Conservation (phyloP, 1,140 invertebrate species). For the Dolichoris vasculosae region DNA sequence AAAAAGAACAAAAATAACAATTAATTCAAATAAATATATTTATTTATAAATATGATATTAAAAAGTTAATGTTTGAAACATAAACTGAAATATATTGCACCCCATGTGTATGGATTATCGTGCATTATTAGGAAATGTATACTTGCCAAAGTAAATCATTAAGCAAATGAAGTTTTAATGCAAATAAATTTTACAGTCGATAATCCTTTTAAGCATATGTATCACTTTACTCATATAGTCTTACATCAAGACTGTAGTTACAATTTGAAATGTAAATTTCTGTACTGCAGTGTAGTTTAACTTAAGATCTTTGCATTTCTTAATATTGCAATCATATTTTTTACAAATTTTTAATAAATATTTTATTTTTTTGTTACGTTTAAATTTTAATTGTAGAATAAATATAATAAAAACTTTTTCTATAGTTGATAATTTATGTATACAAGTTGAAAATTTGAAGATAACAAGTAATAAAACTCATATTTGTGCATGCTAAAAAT, state of each 20-base stretch:
- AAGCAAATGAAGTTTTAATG: conserved; percentile 22
- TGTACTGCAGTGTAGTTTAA: not conserved
- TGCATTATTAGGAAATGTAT: not conserved
- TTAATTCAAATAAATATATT: too few relatives aligned
- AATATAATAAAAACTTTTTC: not conserved
- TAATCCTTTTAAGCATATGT: not conserved
- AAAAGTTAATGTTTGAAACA: not conserved
- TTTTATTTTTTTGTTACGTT: not conserved
- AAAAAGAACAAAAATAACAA: too few relatives aligned
- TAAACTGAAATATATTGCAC: not conserved
- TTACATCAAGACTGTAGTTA: not conserved
- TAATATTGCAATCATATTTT: not conserved
- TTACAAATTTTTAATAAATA: not conserved
- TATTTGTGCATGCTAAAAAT: not conserved
- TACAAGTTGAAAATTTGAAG: not conserved
- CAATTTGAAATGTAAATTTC: not conserved
- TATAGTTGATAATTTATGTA: not conserved
- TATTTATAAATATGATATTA: not conserved
- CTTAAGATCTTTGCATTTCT: not conserved
- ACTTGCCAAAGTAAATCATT: conserved; percentile 1
- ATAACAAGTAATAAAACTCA: not conserved
- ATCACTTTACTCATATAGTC: conserved; percentile 10
- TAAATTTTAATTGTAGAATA: not conserved
- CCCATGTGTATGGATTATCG: not conserved
- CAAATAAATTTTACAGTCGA: too few relatives aligned